A percentile compares a stretch with the other conserved stretches of the same genome.
Evolutionary conservation across 2,113 vertebrate species (phyloP).

Genomic region (Sylvietta virens): DNA sequence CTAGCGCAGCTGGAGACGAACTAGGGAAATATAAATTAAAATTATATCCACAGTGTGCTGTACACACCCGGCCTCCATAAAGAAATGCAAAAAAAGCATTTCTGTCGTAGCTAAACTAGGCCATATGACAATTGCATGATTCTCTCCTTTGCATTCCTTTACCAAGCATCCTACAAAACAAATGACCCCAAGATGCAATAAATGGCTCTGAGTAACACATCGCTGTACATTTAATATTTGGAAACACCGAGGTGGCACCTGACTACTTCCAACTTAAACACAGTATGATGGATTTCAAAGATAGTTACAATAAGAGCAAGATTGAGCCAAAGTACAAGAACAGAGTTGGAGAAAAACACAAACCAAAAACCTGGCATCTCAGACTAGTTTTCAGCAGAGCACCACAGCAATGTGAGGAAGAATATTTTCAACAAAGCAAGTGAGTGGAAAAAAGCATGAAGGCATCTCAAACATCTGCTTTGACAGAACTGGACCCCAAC

Average conservation of each 20-base stretch:
- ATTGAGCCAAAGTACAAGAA: not conserved
- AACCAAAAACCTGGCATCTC: not conserved
- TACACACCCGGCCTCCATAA: not conserved
- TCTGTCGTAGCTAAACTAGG: not conserved
- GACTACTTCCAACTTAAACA: not conserved
- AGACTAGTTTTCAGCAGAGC: not conserved
- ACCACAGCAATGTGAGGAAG: not conserved
- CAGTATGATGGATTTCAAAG: not conserved
- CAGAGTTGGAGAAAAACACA: not conserved
- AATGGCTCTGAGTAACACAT: not conserved
- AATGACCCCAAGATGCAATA: not conserved
- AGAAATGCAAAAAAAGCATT: not conserved
- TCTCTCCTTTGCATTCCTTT: not conserved
- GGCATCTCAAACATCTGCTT: not conserved
- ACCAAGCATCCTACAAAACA: not conserved
- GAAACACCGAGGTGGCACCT: not conserved
- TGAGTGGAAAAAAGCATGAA: not conserved
- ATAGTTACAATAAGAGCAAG: not conserved
- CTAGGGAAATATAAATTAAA: not conserved
- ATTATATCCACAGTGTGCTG: not conserved
- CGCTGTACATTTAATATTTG: not conserved
- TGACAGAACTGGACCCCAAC: not conserved
- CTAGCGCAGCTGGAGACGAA: not conserved
- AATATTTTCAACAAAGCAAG: not conserved
- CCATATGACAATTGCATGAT: not conserved